Evolutionary conservation across 1,140 invertebrate species (phyloP), one percentile per base, ranked within the genome.

Genomic region (Tigriopus japonicus): DNA sequence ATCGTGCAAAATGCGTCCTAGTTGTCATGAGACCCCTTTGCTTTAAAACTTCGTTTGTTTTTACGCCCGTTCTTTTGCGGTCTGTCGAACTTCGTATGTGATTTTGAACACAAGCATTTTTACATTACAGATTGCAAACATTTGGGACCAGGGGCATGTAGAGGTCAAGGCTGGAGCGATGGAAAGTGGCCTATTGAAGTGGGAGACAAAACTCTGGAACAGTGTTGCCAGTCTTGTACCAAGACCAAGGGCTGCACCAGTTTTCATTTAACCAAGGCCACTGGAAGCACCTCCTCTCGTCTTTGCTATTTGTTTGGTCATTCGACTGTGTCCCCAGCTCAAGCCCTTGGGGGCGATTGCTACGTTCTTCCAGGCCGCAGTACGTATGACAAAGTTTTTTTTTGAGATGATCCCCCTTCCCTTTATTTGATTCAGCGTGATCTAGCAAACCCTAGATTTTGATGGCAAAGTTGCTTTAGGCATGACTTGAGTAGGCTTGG

Each of bases 181-280:
- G 59, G 40, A 24, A 12, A 61, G 6, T 61, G 59, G 59, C 59
- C 59, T 7, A 35, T 15, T 15, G 3, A n/a, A 13, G 24, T n/a
- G 10, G 45, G 49, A 13, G 35, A 35, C 3, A 54, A 61, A 15
- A 35, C 56, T 9, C 21, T n/a, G 35, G 52, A 55, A 10, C 45
- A 54, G 14, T 61, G 59, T 51, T 49, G 42, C 51, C 21, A 28
- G 6, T 6, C n/a, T 1, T 60, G 42, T 15, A 15, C 12, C 13
- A 28, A 56, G 19, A 60, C 42, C 19, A 52, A 60, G 21, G 55
- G 55, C 17, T 60, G 58, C 23, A 60, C 58, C n/a, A 23, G 15
- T 17, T 60, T 42, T 17, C 41, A 51, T 51, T 15, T 60, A 6
- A 17, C n/a, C 19, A 58, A 42, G 28, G 6, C 15, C 13, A 52